Evolutionary conservation across 2,888 invertebrate genomes (phyloP).

Genomic region (Petrophora chlorosata): DNA sequence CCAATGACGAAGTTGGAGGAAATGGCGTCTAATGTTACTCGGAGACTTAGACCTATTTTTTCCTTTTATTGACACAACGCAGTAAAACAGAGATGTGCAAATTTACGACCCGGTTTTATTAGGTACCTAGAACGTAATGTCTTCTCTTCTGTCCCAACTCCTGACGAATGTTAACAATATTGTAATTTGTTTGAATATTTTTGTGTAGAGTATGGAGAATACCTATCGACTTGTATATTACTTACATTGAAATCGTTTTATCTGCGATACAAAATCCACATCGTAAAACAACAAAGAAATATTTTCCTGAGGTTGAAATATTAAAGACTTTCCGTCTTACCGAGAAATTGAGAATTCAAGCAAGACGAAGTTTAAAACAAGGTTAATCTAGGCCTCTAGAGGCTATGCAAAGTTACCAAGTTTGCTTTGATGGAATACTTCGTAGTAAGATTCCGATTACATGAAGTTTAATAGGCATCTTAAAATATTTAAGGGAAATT

Average conservation of each 20-base stretch:
- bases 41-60: slow-evolving; percentile 21
- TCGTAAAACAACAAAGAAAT: too few relatives aligned
- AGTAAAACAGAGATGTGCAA: slow-evolving; percentile 24
- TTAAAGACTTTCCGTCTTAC: too few relatives aligned
- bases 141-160: too few relatives aligned
- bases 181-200: too few relatives aligned
- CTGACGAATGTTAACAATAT: too few relatives aligned
- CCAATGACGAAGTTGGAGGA: slow-evolving; percentile 36
- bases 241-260: too few relatives aligned
- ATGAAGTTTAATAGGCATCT: too few relatives aligned
- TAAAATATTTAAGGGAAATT: too few relatives aligned
- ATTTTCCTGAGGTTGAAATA: too few relatives aligned
- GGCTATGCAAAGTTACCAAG: neutral
- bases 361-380: neutral
- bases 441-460: neutral
- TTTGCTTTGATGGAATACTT: neutral
- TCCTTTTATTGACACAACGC: slow-evolving; percentile 34
- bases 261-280: too few relatives aligned
- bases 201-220: too few relatives aligned
- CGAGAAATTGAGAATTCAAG: neutral
- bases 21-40: slow-evolving; percentile 34
- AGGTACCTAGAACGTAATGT: slow-evolving; percentile 3
- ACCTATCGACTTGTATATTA: too few relatives aligned
- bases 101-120: slow-evolving; percentile 18
- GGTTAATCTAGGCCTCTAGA: neutral